Base-by-base conservation (phyloP, 2,888 invertebrate species). In the Latrodectus elegans region DNA sequence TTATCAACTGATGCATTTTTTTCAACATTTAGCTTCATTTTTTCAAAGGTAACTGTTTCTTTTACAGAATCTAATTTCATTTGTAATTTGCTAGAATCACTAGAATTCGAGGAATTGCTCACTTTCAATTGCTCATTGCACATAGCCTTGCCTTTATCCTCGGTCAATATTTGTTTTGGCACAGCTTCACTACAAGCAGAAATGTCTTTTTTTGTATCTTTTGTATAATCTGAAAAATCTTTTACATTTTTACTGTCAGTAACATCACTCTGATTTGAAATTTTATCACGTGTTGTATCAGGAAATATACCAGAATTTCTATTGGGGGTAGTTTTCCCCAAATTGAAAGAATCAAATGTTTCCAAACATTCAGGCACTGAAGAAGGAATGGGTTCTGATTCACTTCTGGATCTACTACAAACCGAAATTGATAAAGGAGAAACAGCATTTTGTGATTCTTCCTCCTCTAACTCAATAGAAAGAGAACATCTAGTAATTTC, bases 401-500 rank as follows among this genome's bases (percentile, higher is more conserved):
- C 87, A 14, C 78, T 87, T 52, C 87, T 77, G 17, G 60, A 82
- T 51, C 87, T 87, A 55, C 65, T 82, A 52, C 17, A 22, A 51
- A 22, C 65, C 6, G 60, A 15, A n/a, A 65, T 67, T 64, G 52
- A 76, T 22, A 26, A 73, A 17, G 71, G 67, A 76, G 81, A 67
- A 51, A 74, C 51, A 4, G 9, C 55, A 51, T 71, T 77, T 17
- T n/a, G 17, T 22, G 87, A 68, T 49, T 72, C 77, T 68, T 55
- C 77, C 17, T 78, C 77, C n/a, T 87, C 78, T 15, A 71, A 78
- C 55, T 78, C 82, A 26, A 70, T 17, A 55, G 82, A 76, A 15
- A 83, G 51, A 2, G 88, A 72, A 53, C 88, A 88, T 67, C 79
- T 67, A n/a, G 88, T 88, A 9, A 88, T 88, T 60, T 88, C 88